These are phyloP conservation scores for Tupaia tana DNA, from an alignment of 2,113 vertebrate genomes.

Conservation along the genomic window DNA sequence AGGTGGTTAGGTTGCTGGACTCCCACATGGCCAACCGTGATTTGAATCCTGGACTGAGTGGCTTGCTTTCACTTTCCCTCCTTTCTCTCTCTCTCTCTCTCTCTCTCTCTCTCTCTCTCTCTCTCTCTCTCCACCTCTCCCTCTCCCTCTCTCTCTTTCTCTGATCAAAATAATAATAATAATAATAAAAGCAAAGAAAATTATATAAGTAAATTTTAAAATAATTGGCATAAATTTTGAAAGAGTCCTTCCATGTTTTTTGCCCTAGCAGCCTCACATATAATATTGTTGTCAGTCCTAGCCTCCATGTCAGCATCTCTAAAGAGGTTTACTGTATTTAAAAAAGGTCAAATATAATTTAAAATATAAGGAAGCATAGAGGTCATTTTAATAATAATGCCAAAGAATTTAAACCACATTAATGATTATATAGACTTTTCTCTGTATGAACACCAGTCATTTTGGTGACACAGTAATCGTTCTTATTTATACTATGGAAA, in stretches of 20 bases:
- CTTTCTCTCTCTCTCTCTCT: too few relatives aligned
- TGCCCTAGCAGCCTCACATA: neutral
- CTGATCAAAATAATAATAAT: too few relatives aligned
- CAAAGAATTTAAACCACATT: neutral
- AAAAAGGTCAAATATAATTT: neutral
- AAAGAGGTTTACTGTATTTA: neutral
- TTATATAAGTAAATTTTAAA: too few relatives aligned
- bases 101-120: too few relatives aligned
- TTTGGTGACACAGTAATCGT: neutral
- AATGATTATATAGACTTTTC: neutral
- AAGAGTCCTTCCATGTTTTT: neutral
- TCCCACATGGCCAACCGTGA: too few relatives aligned
- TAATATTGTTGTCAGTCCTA: neutral
- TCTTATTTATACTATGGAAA: neutral
- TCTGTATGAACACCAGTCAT: neutral
- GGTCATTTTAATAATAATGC: neutral
- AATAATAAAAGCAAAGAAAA: too few relatives aligned
- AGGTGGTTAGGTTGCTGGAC: too few relatives aligned
- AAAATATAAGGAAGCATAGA: neutral
- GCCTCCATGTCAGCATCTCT: neutral
- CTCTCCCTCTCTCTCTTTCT: too few relatives aligned
- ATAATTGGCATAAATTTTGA: neutral
- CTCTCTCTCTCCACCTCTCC: too few relatives aligned
- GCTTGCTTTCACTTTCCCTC: too few relatives aligned
- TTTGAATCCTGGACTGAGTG: too few relatives aligned